Evolutionary conservation across 37 sponge, comb jelly and placozoan species (phyloP).

Genomic region (Beroe ovata): DNA sequence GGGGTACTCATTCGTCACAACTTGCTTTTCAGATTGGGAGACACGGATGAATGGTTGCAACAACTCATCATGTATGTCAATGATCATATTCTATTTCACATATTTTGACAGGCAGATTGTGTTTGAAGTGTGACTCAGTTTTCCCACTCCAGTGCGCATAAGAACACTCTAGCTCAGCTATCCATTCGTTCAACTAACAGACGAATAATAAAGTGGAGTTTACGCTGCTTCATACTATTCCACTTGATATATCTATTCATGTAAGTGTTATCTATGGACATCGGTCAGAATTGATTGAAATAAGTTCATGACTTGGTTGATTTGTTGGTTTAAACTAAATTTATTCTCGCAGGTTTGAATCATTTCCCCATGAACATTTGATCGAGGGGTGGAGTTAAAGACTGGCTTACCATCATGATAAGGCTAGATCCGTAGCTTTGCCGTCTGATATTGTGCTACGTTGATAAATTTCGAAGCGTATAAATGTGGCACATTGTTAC

Average conservation of each 20-base stretch:
- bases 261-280: no score
- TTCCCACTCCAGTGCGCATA: conserved; percentile 26
- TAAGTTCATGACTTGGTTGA: no score
- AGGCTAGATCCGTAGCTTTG: no score
- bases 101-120: no score
- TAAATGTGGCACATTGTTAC: no score
- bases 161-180: neutral
- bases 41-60: neutral
- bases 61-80: conserved; percentile 21
- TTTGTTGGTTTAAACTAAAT: no score
- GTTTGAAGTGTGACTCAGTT: no score
- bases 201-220: neutral
- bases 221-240: neutral
- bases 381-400: neutral
- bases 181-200: neutral
- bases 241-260: neutral
- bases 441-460: no score
- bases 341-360: neutral
- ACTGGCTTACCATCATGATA: neutral
- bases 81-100: no score
- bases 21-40: neutral
- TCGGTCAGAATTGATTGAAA: no score
- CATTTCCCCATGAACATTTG: neutral
- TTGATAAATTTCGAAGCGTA: no score
- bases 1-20: no score